A percentile compares a stretch with the other conserved stretches of the same genome.
Evolutionary conservation across 2,888 invertebrate species (phyloP).

Genomic region (Lysandra coridon): DNA sequence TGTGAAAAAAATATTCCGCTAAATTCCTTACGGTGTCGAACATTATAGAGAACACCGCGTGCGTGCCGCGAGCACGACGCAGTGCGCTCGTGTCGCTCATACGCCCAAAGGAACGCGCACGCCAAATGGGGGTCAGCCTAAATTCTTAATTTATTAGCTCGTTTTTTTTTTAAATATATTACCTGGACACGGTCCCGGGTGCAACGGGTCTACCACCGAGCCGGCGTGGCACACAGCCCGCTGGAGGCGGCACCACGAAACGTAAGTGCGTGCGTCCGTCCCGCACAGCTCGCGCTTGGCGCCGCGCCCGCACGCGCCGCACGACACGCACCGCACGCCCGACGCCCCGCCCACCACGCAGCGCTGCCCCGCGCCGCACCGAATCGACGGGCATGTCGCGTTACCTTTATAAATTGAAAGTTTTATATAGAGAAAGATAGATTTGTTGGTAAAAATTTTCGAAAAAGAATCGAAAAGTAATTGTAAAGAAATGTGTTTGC

Average conservation of each 20-base stretch:
- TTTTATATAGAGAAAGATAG: too few relatives aligned
- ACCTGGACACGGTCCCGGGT: conserved; percentile 84
- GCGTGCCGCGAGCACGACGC: too few relatives aligned
- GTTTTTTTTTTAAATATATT: neutral
- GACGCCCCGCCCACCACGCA: conserved; percentile 67
- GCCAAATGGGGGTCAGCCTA: too few relatives aligned
- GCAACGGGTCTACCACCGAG: conserved; percentile 85
- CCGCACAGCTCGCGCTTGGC: conserved; percentile 83
- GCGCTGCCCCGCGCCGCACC: conserved; percentile 65
- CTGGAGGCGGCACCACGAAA: conserved; percentile 90
- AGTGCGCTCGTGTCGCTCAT: too few relatives aligned
- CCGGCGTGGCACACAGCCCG: conserved; percentile 87
- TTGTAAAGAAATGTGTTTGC: too few relatives aligned
- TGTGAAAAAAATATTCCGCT: too few relatives aligned
- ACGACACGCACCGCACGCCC: conserved; percentile 70
- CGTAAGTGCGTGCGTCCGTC: conserved; percentile 86
- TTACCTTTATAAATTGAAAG: conserved; percentile 51
- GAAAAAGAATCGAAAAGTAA: too few relatives aligned
- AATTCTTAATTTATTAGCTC: too few relatives aligned
- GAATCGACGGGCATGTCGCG: conserved; percentile 65
- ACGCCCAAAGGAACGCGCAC: too few relatives aligned
- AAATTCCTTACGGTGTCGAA: too few relatives aligned
- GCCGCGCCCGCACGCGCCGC: conserved; percentile 59
- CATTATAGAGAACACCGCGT: too few relatives aligned
- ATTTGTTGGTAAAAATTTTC: too few relatives aligned